Conservation (phyloP, 64 coral and sea anemone species). For the Stylophora pistillata region DNA sequence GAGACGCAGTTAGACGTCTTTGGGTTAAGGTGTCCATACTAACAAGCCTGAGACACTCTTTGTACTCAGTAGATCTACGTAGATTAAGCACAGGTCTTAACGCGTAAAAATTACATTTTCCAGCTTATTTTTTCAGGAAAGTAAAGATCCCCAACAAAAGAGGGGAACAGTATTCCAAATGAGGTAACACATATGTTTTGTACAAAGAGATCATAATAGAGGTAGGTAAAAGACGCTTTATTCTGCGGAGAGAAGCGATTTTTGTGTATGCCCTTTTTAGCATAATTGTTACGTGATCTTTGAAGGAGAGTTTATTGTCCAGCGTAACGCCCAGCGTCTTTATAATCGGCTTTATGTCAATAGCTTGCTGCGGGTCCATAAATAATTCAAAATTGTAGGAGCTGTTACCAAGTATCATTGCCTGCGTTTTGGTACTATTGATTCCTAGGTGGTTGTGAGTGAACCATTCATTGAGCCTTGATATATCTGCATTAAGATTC, state of each 20-base stretch:
- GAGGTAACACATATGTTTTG: neutral
- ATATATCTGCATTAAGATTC: neutral
- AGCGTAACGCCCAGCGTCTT: neutral
- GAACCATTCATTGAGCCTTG: neutral
- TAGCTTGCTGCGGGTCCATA: neutral
- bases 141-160: no score
- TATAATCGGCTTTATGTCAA: neutral
- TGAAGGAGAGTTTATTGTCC: no score
- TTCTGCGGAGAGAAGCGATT: no score
- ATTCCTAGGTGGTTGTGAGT: neutral
- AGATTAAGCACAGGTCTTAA: no score
- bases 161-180: no score
- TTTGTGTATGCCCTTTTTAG: neutral
- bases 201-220: neutral
- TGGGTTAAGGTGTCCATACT: no score
- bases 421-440: conserved; percentile 18
- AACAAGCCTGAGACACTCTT: no score
- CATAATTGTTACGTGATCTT: no score
- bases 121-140: neutral
- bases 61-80: no score
- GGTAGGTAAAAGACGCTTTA: no score
- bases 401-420: conserved; percentile 22
- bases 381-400: neutral
- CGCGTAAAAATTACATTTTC: no score
- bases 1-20: no score